Evolutionary conservation across 2,113 vertebrate genomes (phyloP).

Genomic region (Eublepharis macularius): DNA sequence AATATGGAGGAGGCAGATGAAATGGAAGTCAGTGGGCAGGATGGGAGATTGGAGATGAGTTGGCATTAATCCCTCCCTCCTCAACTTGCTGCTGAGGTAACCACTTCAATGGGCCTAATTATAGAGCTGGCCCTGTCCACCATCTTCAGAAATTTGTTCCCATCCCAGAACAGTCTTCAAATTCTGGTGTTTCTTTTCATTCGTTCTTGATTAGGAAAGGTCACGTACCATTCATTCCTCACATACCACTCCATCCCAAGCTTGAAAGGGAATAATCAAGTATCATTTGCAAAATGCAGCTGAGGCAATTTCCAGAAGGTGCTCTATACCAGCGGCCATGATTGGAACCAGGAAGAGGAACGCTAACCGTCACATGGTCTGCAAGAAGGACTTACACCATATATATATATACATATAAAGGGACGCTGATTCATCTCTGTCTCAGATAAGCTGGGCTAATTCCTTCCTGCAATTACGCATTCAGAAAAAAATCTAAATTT

Average conservation of each 20-base stretch:
- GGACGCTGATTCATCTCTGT: not conserved
- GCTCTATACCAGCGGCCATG: not conserved
- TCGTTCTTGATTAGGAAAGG: not conserved
- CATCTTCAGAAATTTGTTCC: not conserved
- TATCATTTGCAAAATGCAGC: not conserved
- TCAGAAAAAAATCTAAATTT: too few relatives aligned
- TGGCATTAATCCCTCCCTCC: too few relatives aligned
- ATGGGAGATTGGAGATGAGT: too few relatives aligned
- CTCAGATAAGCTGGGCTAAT: not conserved
- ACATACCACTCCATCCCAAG: not conserved
- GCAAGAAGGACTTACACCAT: not conserved
- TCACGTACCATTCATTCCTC: not conserved
- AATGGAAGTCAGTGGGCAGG: too few relatives aligned
- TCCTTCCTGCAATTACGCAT: not conserved
- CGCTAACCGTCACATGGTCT: not conserved
- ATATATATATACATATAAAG: not conserved
- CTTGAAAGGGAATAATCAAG: not conserved
- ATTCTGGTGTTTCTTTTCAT: not conserved
- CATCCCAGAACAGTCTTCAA: not conserved
- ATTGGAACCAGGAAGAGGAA: not conserved
- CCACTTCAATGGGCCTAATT: too few relatives aligned
- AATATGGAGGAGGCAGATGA: too few relatives aligned
- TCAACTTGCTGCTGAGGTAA: too few relatives aligned
- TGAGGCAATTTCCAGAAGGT: not conserved
- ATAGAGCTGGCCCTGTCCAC: not conserved